phyloP scores from a whole-genome alignment of 2,113 vertebrate species.

The Nycticorax nycticorax region DNA sequence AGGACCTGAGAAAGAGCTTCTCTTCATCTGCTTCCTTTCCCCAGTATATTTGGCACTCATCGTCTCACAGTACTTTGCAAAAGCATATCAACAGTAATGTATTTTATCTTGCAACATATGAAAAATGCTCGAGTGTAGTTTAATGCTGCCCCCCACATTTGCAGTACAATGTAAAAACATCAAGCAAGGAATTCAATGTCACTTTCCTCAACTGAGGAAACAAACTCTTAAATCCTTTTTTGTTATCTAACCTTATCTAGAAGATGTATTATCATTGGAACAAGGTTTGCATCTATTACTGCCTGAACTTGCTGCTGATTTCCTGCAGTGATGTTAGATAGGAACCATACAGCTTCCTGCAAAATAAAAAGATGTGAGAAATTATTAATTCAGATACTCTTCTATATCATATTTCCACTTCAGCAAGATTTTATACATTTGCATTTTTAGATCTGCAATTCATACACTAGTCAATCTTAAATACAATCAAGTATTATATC shows the following conservation, averaged over 20 bases:
- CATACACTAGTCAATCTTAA: not conserved
- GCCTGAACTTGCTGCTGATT: slow-evolving; percentile 99
- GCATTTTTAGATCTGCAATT: not conserved
- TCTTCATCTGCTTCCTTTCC: not conserved
- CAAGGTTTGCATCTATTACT: slow-evolving; percentile 96
- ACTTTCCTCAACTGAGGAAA: not conserved
- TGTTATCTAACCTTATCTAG: slow-evolving; percentile 90
- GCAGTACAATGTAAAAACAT: not conserved
- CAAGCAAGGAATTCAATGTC: not conserved
- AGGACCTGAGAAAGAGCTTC: not conserved
- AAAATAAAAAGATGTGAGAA: slow-evolving; percentile 37
- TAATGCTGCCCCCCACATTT: not conserved
- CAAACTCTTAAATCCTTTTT: not conserved
- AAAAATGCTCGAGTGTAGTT: not conserved
- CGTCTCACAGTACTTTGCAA: not conserved
- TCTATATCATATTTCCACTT: fast-evolving
- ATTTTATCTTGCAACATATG: not conserved
- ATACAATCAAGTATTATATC: fast-evolving
- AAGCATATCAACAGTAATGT: not conserved
- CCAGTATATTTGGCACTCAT: not conserved
- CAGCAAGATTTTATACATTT: not conserved
- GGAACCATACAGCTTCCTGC: slow-evolving; percentile 99
- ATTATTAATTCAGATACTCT: not conserved
- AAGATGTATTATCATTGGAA: slow-evolving; percentile 99
- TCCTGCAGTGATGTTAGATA: slow-evolving; percentile 98